phyloP scores from a whole-genome alignment of 2,797 vertebrate species.

The Pseudochaenichthys georgianus region DNA sequence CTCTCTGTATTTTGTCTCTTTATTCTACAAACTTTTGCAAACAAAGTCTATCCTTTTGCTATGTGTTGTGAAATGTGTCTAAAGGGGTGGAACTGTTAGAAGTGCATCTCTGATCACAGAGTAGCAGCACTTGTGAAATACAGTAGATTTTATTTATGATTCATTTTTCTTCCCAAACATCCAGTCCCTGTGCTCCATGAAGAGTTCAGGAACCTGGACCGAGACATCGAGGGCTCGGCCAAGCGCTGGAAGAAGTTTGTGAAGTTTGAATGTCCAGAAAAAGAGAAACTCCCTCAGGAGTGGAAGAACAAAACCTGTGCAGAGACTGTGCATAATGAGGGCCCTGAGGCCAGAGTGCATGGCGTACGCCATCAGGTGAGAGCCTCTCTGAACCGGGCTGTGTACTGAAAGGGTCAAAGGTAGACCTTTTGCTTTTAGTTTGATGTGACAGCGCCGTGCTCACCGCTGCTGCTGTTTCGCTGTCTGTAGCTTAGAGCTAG shows the following conservation, averaged over 20 bases:
- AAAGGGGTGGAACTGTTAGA: slow-evolving; percentile 38
- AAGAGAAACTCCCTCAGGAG: slow-evolving; percentile 95
- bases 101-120: not conserved
- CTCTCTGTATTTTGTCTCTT: slow-evolving; percentile 36
- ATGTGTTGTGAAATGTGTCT: slow-evolving; percentile 50
- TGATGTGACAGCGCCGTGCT: slow-evolving; percentile 16
- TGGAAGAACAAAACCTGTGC: slow-evolving; percentile 94
- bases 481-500: slow-evolving; percentile 14
- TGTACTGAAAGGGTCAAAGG: slow-evolving; percentile 34
- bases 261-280: slow-evolving; percentile 94
- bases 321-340: slow-evolving; percentile 94
- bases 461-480: not conserved
- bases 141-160: no score
- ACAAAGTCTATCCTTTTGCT: slow-evolving; percentile 56
- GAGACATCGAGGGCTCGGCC: slow-evolving; percentile 94
- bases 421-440: slow-evolving; percentile 46
- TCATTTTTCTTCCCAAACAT: slow-evolving; percentile 16
- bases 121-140: not conserved
- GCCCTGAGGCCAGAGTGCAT: slow-evolving; percentile 92
- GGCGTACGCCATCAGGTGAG: slow-evolving; percentile 92
- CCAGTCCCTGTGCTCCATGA: slow-evolving; percentile 92
- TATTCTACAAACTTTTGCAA: slow-evolving; percentile 51
- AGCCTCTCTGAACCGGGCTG: slow-evolving; percentile 31
- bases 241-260: slow-evolving; percentile 97
- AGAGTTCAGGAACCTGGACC: slow-evolving; percentile 92